phyloP scores from a whole-genome alignment of 2,888 invertebrate species.

The Mesodorylaimus sp. region DNA sequence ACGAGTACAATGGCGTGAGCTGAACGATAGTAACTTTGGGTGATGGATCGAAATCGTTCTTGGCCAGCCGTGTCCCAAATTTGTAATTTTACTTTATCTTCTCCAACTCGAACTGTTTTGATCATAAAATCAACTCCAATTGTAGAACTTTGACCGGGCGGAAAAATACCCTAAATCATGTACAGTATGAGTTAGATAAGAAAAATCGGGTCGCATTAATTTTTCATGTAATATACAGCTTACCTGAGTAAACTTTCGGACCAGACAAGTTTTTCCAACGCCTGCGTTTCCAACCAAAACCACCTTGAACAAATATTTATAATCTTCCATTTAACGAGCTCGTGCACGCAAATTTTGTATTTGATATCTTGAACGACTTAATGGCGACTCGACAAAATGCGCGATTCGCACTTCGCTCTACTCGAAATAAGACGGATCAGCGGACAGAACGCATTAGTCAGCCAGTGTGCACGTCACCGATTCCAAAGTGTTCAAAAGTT shows the following conservation, averaged over 20 bases:
- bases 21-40: conserved; percentile 88
- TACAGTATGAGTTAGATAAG: neutral
- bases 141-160: conserved; percentile 92
- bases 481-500: too few species aligned
- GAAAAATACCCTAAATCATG: conserved; percentile 58
- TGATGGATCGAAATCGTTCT: conserved; percentile 81
- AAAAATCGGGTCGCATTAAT: neutral
- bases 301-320: conserved; percentile 96
- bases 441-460: too few species aligned
- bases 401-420: too few species aligned
- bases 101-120: conserved; percentile 80
- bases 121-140: conserved; percentile 99
- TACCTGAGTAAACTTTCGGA: conserved; percentile 81
- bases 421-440: too few species aligned
- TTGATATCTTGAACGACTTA: too few species aligned
- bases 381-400: too few species aligned
- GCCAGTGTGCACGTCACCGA: too few species aligned
- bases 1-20: conserved; percentile 84
- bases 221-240: too few species aligned
- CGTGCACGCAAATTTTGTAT: too few species aligned
- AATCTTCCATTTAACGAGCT: conserved; percentile 98
- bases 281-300: conserved; percentile 94
- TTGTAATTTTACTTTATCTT: conserved; percentile 49
- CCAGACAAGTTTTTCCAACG: conserved; percentile 91
- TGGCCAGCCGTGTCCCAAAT: conserved; percentile 99